These are phyloP conservation scores for Hylaeus anthracinus DNA, from an alignment of 1,140 invertebrate genomes.

Conservation along the genomic window DNA sequence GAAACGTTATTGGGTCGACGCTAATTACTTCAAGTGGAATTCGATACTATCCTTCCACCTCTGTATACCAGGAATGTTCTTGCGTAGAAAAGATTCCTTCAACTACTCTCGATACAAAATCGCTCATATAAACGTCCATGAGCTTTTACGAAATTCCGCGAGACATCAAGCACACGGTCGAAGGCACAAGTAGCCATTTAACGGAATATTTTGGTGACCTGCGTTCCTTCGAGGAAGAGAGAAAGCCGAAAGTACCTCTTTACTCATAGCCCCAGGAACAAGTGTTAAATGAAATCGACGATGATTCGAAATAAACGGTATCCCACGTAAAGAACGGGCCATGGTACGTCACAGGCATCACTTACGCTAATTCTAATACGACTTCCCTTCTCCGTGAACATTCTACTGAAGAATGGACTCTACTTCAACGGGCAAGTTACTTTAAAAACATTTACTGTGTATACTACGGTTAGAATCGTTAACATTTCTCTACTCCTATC, in stretches of 20 bases:
- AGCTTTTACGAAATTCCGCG: constrained; percentile 26
- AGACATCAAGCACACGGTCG: constrained; percentile 25
- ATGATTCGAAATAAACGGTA: constrained; percentile 21
- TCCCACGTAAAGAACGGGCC: constrained; percentile 17
- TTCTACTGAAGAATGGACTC: constrained; percentile 38
- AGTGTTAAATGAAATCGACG: constrained; percentile 28
- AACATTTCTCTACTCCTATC: constrained; percentile 62
- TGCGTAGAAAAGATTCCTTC: constrained; percentile 6
- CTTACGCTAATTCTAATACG: constrained; percentile 30
- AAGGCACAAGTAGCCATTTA: constrained; percentile 41
- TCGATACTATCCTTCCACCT: constrained; percentile 8
- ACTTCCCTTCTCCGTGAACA: not conserved
- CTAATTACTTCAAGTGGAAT: constrained; percentile 21
- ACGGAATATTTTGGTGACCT: constrained; percentile 24
- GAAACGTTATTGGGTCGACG: constrained; percentile 3
- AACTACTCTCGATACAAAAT: constrained; percentile 25
- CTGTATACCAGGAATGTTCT: constrained; percentile 38
- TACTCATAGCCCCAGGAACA: constrained; percentile 47
- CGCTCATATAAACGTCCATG: constrained; percentile 20
- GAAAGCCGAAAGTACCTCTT: constrained; percentile 34
- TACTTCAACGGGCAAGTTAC: constrained; percentile 38
- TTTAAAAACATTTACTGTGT: constrained; percentile 39
- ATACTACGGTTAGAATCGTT: constrained; percentile 39
- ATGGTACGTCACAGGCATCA: constrained; percentile 35
- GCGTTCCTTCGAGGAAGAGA: constrained; percentile 41